phyloP scores from a whole-genome alignment of 2,113 vertebrate genomes.

The Equus przewalskii region DNA sequence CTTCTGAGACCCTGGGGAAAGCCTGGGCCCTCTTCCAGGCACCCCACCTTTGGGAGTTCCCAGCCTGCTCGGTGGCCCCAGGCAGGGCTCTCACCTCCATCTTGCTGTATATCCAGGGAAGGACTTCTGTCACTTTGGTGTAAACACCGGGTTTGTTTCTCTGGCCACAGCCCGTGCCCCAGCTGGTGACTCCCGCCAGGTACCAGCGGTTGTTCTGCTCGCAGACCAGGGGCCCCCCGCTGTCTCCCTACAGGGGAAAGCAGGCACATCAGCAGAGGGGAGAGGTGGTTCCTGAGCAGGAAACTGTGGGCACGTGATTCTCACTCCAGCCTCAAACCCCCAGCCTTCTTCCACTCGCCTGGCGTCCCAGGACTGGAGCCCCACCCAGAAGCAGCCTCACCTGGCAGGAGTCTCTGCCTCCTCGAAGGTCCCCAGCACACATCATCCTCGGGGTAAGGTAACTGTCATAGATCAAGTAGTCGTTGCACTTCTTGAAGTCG shows the following conservation, averaged over 20 bases:
- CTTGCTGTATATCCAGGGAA: slow-evolving; percentile 94
- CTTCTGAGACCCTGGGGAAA: neutral
- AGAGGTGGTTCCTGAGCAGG: neutral
- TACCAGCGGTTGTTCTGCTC: slow-evolving; percentile 88
- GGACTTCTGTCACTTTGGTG: slow-evolving; percentile 90
- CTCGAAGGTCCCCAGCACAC: slow-evolving; percentile 93
- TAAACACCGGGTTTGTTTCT: slow-evolving; percentile 94
- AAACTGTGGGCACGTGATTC: fast-evolving
- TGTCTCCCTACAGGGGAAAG: slow-evolving; percentile 92
- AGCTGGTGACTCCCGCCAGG: slow-evolving; percentile 94
- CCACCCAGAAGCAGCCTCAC: slow-evolving; percentile 81
- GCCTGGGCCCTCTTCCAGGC: neutral
- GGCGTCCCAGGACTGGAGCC: neutral
- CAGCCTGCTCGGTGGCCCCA: fast-evolving
- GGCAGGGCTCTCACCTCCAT: slow-evolving; percentile 91
- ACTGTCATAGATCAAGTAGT: slow-evolving; percentile 87
- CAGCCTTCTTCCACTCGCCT: fast-evolving
- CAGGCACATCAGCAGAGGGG: neutral
- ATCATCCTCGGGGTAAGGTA: slow-evolving; percentile 92
- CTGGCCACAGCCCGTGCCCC: slow-evolving; percentile 94
- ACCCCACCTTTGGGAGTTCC: neutral
- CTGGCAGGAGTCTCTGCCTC: slow-evolving; percentile 96
- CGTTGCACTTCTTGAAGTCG: slow-evolving; percentile 89
- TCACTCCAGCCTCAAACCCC: fast-evolving
- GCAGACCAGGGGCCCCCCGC: slow-evolving; percentile 96